Base-by-base conservation (phyloP, 2,888 invertebrate species). In the Chrysolina haemoptera region DNA sequence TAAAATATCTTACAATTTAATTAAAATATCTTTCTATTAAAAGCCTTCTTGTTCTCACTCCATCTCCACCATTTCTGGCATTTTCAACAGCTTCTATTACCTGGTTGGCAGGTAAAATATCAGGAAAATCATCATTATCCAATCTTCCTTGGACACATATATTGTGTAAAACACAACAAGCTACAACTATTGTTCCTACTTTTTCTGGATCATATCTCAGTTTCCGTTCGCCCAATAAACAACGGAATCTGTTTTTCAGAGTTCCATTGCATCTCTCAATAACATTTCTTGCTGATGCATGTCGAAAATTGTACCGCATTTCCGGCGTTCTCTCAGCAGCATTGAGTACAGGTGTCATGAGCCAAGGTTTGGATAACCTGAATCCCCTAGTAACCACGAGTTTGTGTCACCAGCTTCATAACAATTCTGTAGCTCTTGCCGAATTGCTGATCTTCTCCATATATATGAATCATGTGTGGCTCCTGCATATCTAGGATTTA, bases 381-480 rank as follows among this genome's bases (percentile, higher is more conserved):
- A 46, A 46, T 46, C 46, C 46, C n/a, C 46, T 46, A 14, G 46
- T 46, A 46, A 46, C 14, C 46, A 46, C 46, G 46, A 46, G 46
- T 46, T 46, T 46, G 46, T 46, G 14, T 46, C 46, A 46, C 14
- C 46, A 46, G 46, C n/a, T 46, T 46, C 46, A 46, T 46, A 46
- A 46, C 14, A 46, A 46, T 46, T 46, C 46, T 46, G 46, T 46
- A 46, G 46, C 46, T 46, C n/a, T 46, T 46, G 46, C 46, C 46
- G 46, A 46, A 46, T 46, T 46, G 46, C 46, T n/a, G 46, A 46
- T 46, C 46, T 46, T 46, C 46, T 46, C 46, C n/a, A 46, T 46
- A 46, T 46, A 50, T 50, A 50, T 18, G 50, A 50, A 50, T 50
- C 50, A 50, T 50, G 50, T 50, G 50, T 50, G 50, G 50, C 50